phyloP scores from a whole-genome alignment of 2,888 invertebrate species.

The Drosophila mulleri region DNA sequence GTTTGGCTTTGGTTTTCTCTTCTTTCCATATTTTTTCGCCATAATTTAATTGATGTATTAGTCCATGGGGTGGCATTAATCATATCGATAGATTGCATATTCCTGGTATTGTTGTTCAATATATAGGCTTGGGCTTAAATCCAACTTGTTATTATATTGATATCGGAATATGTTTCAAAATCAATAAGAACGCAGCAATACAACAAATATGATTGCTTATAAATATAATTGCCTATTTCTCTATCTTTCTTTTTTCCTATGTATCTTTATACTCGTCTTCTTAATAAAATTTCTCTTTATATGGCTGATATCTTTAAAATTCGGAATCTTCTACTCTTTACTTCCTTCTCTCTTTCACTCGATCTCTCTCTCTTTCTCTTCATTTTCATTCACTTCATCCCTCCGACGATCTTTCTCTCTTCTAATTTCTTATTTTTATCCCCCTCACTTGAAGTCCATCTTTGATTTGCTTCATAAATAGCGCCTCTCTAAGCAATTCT shows the following conservation, averaged over 20 bases:
- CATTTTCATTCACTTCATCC: not conserved
- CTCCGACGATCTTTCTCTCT: not conserved
- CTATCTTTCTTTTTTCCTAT: not conserved
- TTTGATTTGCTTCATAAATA: not conserved
- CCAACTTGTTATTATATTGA: constrained; percentile 9
- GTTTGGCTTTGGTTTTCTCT: constrained; percentile 35
- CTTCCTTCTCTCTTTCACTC: not conserved
- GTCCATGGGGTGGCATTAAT: constrained; percentile 48
- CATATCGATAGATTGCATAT: constrained; percentile 28
- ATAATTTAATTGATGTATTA: constrained; percentile 73
- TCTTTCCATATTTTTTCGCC: constrained; percentile 28
- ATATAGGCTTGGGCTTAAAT: not conserved
- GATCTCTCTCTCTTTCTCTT: not conserved
- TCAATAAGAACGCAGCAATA: not conserved
- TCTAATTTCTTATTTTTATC: not conserved
- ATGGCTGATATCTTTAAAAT: too few relatives aligned
- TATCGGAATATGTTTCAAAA: not conserved
- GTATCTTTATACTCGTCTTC: not conserved
- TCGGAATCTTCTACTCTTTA: too few relatives aligned
- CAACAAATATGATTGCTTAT: too few relatives aligned
- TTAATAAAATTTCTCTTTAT: too few relatives aligned
- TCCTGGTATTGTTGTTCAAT: constrained; percentile 24
- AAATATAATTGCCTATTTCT: too few relatives aligned
- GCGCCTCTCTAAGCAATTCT: constrained; percentile 12
- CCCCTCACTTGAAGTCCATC: not conserved